Conservation (phyloP, 1,140 invertebrate species). For the Pararge aegeria region DNA sequence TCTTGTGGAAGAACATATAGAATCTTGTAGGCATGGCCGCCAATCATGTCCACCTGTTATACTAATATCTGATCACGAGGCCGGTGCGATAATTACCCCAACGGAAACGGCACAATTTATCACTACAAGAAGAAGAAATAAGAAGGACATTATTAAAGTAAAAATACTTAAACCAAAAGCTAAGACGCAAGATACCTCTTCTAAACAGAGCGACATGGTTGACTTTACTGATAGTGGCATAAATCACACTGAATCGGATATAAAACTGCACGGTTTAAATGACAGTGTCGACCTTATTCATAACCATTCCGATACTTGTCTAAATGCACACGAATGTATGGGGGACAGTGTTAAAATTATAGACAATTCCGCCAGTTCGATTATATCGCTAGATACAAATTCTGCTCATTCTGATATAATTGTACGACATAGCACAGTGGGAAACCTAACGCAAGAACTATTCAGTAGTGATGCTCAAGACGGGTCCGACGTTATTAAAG, state of each 20-base stretch:
- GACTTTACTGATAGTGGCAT: conserved; percentile 33
- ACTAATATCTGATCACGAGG: conserved; percentile 16
- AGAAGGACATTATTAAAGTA: conserved; percentile 67
- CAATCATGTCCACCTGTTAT: conserved; percentile 52
- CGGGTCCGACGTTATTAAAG: conserved; percentile 15
- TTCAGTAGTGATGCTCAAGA: conserved; percentile 27
- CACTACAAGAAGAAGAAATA: conserved; percentile 28
- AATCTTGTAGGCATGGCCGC: conserved; percentile 46
- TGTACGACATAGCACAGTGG: background rate
- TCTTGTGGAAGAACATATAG: conserved; percentile 54
- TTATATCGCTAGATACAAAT: conserved; percentile 45
- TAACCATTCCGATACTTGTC: conserved; percentile 68
- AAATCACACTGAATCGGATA: conserved; percentile 45
- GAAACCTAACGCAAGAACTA: conserved; percentile 17
- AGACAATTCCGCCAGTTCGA: conserved; percentile 38
- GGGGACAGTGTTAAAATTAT: conserved; percentile 57
- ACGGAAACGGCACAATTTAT: background rate
- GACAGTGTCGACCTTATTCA: conserved; percentile 63
- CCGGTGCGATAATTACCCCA: conserved; percentile 15
- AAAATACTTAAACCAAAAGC: conserved; percentile 58
- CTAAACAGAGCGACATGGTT: conserved; percentile 16
- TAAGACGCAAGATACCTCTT: conserved; percentile 29
- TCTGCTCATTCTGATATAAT: conserved; percentile 26
- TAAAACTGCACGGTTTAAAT: conserved; percentile 34
- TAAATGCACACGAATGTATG: conserved; percentile 60